Conservation (phyloP, 2,888 invertebrate species). For the Ophioninae sp. region DNA sequence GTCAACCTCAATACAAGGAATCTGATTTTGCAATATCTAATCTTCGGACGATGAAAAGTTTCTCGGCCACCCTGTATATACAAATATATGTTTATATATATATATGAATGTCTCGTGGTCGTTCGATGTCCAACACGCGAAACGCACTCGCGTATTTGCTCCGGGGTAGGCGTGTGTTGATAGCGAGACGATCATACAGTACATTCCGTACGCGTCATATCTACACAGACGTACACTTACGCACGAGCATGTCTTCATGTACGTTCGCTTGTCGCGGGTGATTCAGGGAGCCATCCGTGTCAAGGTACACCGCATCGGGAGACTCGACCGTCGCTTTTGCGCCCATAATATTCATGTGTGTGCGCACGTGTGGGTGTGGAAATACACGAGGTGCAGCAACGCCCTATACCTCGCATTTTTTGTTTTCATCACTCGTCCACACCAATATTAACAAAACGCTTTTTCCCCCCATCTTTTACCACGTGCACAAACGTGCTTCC, state of each 20-base stretch:
- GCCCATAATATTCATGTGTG: slow-evolving; percentile 7
- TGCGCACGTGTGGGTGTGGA: slow-evolving; percentile 4
- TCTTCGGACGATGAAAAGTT: too few relatives aligned
- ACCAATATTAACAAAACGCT: slow-evolving; percentile 41
- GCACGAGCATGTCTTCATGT: slow-evolving; percentile 67
- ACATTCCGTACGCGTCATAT: slow-evolving; percentile 43
- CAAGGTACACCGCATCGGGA: slow-evolving; percentile 80
- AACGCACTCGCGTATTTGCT: slow-evolving; percentile 63
- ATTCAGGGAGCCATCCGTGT: slow-evolving; percentile 81
- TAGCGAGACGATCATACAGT: slow-evolving; percentile 73
- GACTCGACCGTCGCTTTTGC: slow-evolving; percentile 45
- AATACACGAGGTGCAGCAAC: slow-evolving; percentile 68
- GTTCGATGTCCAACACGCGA: slow-evolving; percentile 58
- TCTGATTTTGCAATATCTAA: too few relatives aligned
- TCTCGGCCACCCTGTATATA: too few relatives aligned
- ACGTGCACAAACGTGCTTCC: not conserved
- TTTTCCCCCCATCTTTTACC: slow-evolving; percentile 39
- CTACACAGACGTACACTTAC: not conserved
- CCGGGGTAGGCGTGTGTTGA: slow-evolving; percentile 77
- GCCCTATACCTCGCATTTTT: slow-evolving; percentile 69
- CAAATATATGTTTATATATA: slow-evolving; percentile 29
- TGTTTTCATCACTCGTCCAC: slow-evolving; percentile 36
- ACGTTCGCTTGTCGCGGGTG: slow-evolving; percentile 74
- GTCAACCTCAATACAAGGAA: too few relatives aligned
- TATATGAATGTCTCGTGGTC: slow-evolving; percentile 39